phyloP scores from a whole-genome alignment of 2,888 invertebrate species.

The Eupeodes latifasciatus region DNA sequence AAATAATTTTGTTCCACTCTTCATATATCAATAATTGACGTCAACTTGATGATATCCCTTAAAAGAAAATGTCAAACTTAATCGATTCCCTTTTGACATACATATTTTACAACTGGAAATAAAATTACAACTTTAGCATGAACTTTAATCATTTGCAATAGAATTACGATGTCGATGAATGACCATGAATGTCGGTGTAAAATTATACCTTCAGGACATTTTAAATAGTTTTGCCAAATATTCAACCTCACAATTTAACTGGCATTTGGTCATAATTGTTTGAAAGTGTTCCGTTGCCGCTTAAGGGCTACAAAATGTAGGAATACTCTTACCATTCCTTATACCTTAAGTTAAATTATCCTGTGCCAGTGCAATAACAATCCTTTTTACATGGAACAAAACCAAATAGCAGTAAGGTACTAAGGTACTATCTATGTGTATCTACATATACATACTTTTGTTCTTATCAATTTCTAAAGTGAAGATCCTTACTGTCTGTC shows the following conservation, averaged over 20 bases:
- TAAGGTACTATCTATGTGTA: no score
- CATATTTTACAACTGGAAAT: not conserved
- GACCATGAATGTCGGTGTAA: slow-evolving; percentile 31
- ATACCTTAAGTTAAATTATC: not conserved
- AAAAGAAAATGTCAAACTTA: not conserved
- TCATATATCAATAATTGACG: no score
- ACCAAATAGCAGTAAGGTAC: no score
- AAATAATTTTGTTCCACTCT: no score
- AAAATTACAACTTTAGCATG: not conserved
- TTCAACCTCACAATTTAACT: slow-evolving; percentile 29
- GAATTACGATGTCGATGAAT: not conserved
- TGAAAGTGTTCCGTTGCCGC: slow-evolving; percentile 54
- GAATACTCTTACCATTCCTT: slow-evolving; percentile 47
- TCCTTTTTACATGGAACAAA: no score
- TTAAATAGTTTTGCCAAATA: slow-evolving; percentile 28
- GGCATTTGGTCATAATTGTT: slow-evolving; percentile 33
- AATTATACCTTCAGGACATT: slow-evolving; percentile 29
- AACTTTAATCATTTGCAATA: not conserved
- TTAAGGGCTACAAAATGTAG: slow-evolving; percentile 53
- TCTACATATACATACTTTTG: not conserved
- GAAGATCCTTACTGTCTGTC: slow-evolving; percentile 10
- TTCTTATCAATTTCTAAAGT: slow-evolving; percentile 19
- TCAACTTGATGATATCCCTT: no score
- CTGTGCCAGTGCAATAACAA: no score
- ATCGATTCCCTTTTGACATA: not conserved